phyloP scores from a whole-genome alignment of 1,140 invertebrate genomes.

The Stegodyphus mimosarum region DNA sequence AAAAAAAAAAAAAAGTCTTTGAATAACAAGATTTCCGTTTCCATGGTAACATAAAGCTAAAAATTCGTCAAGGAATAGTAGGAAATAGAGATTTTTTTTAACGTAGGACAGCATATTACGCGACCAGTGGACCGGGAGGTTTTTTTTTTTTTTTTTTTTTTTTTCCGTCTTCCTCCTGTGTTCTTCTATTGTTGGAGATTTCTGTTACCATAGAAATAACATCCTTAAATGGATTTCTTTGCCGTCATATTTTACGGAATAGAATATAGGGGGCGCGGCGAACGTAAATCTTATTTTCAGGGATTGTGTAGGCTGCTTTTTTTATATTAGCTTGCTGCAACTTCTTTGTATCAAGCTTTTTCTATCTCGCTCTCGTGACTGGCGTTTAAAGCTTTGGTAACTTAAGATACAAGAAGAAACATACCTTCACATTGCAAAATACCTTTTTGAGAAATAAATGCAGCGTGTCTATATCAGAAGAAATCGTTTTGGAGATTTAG shows the following conservation, averaged over 20 bases:
- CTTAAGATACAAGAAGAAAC: no score
- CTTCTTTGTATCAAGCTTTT: neutral
- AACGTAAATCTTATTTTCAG: constrained; percentile 39
- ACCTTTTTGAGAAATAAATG: no score
- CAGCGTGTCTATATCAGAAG: no score
- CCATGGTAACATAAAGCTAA: constrained; percentile 36
- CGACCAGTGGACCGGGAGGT: neutral
- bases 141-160: no score
- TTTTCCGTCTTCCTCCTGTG: neutral
- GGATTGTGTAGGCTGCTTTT: neutral
- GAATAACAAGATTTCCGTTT: constrained; percentile 41
- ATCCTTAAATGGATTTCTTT: constrained; percentile 43
- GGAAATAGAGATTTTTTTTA: neutral
- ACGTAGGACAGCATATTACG: constrained; percentile 25
- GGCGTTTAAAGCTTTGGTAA: neutral
- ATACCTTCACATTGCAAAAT: no score
- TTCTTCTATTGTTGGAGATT: constrained; percentile 46
- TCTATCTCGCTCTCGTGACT: neutral
- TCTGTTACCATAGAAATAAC: constrained; percentile 38
- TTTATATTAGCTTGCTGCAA: constrained; percentile 4
- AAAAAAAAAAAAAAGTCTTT: constrained; percentile 14
- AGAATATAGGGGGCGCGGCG: neutral
- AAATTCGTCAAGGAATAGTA: constrained; percentile 35
- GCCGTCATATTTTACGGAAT: constrained; percentile 30
- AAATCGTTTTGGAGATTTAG: no score